phyloP scores from a whole-genome alignment of 2,797 vertebrate genomes.

The Scolopax rusticola region DNA sequence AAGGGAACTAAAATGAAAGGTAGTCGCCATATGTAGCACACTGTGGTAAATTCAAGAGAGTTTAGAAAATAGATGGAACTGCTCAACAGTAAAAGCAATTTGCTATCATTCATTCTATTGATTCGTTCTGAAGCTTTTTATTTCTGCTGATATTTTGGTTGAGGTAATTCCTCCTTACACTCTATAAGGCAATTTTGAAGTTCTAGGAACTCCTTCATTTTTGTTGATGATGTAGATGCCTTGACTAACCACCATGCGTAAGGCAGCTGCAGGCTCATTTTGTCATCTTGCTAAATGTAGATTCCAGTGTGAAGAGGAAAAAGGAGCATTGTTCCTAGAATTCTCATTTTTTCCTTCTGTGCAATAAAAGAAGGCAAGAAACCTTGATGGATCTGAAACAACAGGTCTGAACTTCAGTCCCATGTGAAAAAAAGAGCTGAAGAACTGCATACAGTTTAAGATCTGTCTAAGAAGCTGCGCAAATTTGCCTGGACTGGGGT shows the following conservation, averaged over 20 bases:
- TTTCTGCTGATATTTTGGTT: background rate
- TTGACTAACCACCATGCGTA: background rate
- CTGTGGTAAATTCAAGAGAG: background rate
- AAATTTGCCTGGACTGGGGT: background rate
- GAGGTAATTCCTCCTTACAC: background rate
- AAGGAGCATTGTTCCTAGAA: background rate
- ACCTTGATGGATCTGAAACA: background rate
- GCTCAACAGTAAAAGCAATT: background rate
- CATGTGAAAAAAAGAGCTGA: background rate
- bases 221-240: background rate
- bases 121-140: background rate
- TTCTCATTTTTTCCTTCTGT: background rate
- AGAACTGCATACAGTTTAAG: background rate
- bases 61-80: background rate
- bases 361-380: background rate
- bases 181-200: background rate
- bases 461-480: background rate
- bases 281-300: background rate
- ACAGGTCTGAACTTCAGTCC: background rate
- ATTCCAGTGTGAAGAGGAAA: background rate
- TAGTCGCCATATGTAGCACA: background rate
- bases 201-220: background rate
- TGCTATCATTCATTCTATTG: background rate
- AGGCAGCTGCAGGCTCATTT: background rate
- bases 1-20: background rate